Evolutionary conservation across 2,888 invertebrate genomes (phyloP).

Genomic region (Keiferia lycopersicella): DNA sequence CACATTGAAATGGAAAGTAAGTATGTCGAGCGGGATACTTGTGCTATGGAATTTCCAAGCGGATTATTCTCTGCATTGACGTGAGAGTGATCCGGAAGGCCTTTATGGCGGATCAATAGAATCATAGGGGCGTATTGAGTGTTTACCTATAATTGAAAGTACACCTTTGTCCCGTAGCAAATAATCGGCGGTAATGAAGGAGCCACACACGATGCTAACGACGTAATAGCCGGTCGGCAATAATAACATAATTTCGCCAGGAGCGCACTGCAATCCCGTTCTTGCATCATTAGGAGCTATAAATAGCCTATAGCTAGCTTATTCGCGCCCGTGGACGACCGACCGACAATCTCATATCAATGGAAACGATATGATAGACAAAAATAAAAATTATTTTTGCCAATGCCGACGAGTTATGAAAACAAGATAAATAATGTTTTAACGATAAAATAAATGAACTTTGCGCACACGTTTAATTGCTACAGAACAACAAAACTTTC

Average conservation of each 20-base stretch:
- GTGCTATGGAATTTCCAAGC: constrained; percentile 17
- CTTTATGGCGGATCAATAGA: constrained; percentile 18
- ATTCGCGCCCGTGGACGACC: constrained; percentile 8
- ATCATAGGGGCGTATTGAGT: constrained; percentile 31
- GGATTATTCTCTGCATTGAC: neutral
- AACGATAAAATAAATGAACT: constrained; percentile 4
- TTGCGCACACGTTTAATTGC: neutral
- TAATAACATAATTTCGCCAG: constrained; percentile 33
- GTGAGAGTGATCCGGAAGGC: constrained; percentile 23
- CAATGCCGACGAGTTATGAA: neutral
- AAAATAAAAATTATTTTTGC: neutral
- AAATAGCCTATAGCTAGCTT: constrained; percentile 16
- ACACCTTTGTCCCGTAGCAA: constrained; percentile 36
- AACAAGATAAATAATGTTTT: constrained; percentile 7
- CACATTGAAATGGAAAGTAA: neutral
- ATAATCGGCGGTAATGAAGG: constrained; percentile 41
- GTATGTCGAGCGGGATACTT: constrained; percentile 6
- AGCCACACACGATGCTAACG: constrained; percentile 53
- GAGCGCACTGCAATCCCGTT: constrained; percentile 22
- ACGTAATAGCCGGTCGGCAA: constrained; percentile 38
- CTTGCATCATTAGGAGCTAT: constrained; percentile 23
- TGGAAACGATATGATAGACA: constrained; percentile 3
- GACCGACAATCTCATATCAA: constrained; percentile 15
- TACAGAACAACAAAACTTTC: neutral
- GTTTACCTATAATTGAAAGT: constrained; percentile 39